These are phyloP conservation scores for Linyphia triangularis DNA, from an alignment of 2,888 invertebrate genomes.

Conservation along the genomic window DNA sequence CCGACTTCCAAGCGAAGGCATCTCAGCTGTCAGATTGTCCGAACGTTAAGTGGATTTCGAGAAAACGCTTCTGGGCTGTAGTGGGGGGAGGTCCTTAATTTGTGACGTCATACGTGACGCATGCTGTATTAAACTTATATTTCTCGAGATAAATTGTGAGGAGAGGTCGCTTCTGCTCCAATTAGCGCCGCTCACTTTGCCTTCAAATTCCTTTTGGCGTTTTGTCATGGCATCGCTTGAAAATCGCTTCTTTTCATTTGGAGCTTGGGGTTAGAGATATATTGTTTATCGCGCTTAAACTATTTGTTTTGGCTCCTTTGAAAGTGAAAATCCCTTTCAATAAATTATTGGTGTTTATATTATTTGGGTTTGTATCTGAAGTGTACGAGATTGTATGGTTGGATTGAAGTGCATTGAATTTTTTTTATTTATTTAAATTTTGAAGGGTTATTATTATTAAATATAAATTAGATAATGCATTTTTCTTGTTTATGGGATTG, in stretches of 20 bases:
- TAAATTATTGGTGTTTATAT: too few relatives aligned
- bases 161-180: background rate
- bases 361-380: too few relatives aligned
- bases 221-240: background rate
- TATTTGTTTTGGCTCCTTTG: too few relatives aligned
- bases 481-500: too few relatives aligned
- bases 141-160: background rate
- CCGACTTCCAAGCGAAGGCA: background rate
- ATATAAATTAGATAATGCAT: too few relatives aligned
- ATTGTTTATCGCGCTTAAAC: too few relatives aligned
- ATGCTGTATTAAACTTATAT: slow-evolving; percentile 22
- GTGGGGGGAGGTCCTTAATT: background rate
- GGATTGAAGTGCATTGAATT: too few relatives aligned
- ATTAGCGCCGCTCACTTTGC: background rate
- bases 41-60: slow-evolving; percentile 48
- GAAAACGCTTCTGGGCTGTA: slow-evolving; percentile 30
- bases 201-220: slow-evolving; percentile 21
- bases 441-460: too few relatives aligned
- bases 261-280: too few relatives aligned
- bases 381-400: too few relatives aligned
- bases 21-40: slow-evolving; percentile 52
- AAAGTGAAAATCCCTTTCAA: too few relatives aligned
- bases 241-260: background rate
- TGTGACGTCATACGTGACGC: slow-evolving; percentile 31
- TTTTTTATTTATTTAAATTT: too few relatives aligned